These are phyloP conservation scores for Lepisosteus osseus DNA, from an alignment of 2,113 vertebrate genomes.

Conservation along the genomic window DNA sequence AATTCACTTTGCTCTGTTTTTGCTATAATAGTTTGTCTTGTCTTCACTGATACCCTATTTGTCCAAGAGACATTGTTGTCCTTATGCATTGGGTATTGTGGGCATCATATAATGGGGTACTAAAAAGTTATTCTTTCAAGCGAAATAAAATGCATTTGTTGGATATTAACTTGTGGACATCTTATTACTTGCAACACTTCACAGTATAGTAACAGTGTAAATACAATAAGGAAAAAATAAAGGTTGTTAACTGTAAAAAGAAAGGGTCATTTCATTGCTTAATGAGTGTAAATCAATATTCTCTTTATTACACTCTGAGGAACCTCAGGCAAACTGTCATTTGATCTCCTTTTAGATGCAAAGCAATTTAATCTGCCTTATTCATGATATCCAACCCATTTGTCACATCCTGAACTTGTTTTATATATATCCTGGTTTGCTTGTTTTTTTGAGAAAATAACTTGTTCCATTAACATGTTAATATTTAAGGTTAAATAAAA, in stretches of 20 bases:
- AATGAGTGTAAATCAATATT: slow-evolving; percentile 35
- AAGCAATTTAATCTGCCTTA: slow-evolving; percentile 45
- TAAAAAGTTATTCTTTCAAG: slow-evolving; percentile 6
- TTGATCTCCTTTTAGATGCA: slow-evolving; percentile 50
- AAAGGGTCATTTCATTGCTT: slow-evolving; percentile 39
- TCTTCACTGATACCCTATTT: neutral
- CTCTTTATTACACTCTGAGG: slow-evolving; percentile 44
- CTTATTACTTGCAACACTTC: slow-evolving; percentile 8
- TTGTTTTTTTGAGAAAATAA: too few relatives aligned
- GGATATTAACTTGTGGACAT: neutral
- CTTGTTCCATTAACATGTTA: too few relatives aligned
- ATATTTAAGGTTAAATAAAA: too few relatives aligned
- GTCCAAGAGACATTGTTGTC: neutral
- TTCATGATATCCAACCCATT: slow-evolving; percentile 46
- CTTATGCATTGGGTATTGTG: neutral
- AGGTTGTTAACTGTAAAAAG: slow-evolving; percentile 9
- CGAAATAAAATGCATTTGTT: slow-evolving; percentile 1
- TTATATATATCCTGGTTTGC: slow-evolving; percentile 21
- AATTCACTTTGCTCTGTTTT: neutral
- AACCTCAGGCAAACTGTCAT: slow-evolving; percentile 38
- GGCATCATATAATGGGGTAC: neutral
- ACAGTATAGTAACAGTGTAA: neutral
- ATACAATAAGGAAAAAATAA: neutral
- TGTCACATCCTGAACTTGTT: slow-evolving; percentile 48
- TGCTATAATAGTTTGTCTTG: neutral